Conservation (phyloP, 2,888 invertebrate species). For the Synanthedon myopaeformis region DNA sequence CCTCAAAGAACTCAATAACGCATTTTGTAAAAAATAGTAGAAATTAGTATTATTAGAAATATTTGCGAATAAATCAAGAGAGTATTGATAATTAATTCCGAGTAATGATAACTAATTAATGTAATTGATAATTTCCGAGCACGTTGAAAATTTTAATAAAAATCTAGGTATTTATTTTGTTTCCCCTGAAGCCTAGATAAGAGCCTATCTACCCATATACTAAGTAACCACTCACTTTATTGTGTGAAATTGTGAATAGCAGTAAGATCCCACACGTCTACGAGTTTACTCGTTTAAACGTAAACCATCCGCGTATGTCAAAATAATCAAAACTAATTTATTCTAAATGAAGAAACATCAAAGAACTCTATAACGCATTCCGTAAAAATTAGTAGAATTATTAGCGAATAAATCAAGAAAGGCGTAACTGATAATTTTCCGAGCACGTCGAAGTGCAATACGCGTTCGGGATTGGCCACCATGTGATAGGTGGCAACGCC, state of each 20-base stretch:
- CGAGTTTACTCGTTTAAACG: too few relatives aligned
- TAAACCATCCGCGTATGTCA: not conserved
- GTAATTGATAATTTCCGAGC: too few relatives aligned
- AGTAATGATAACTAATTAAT: too few relatives aligned
- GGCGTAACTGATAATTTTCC: slow-evolving; percentile 16
- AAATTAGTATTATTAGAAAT: too few relatives aligned
- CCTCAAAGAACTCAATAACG: not conserved
- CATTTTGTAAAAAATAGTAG: not conserved
- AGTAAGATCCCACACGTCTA: too few relatives aligned
- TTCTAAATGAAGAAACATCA: not conserved
- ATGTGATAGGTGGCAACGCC: slow-evolving; percentile 20
- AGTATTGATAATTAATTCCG: slow-evolving; percentile 11
- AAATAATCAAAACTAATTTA: not conserved
- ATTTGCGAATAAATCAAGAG: slow-evolving; percentile 10
- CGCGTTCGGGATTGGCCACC: slow-evolving; percentile 5
- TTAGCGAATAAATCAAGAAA: slow-evolving; percentile 10
- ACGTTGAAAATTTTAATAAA: too few relatives aligned
- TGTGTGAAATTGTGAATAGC: too few relatives aligned
- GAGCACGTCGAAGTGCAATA: slow-evolving; percentile 14
- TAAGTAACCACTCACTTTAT: too few relatives aligned
- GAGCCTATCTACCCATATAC: too few relatives aligned
- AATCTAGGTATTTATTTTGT: too few relatives aligned
- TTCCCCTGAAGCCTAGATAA: too few relatives aligned
- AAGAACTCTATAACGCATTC: not conserved
- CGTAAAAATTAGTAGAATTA: not conserved